Percentiles rank a stretch among this genome's conserved stretches.
Conservation (phyloP, 2,888 invertebrate species). For the Plebejus anna region DNA sequence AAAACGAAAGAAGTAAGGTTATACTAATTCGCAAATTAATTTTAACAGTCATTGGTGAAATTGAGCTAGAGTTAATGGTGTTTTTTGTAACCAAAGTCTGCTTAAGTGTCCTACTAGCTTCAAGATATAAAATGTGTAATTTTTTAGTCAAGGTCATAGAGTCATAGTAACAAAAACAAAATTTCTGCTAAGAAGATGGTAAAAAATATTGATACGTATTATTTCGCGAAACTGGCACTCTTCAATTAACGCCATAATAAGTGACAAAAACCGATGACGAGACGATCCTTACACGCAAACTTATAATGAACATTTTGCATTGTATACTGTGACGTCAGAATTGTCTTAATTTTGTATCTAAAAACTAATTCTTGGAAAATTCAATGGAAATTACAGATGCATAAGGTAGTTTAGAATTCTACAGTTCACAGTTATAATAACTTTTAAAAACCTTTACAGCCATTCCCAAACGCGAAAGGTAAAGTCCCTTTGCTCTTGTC, state of each 20-base stretch:
- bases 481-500: not conserved
- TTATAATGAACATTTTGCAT: not conserved
- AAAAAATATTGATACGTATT: not conserved
- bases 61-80: no score
- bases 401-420: not conserved
- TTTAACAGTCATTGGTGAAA: no score
- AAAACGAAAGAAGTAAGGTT: no score
- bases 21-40: no score
- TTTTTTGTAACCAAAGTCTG: not conserved
- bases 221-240: conserved; percentile 28
- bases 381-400: not conserved
- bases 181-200: not conserved
- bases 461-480: not conserved
- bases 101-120: not conserved
- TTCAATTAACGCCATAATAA: conserved; percentile 24
- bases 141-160: no score
- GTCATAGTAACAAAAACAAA: not conserved
- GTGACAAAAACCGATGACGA: conserved; percentile 22
- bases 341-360: not conserved
- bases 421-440: not conserved
- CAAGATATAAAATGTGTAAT: not conserved
- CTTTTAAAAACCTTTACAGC: not conserved
- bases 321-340: not conserved
- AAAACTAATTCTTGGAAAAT: not conserved
- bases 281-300: not conserved